Conservation (phyloP, 2,888 invertebrate species). For the Halocaridina rubra region DNA sequence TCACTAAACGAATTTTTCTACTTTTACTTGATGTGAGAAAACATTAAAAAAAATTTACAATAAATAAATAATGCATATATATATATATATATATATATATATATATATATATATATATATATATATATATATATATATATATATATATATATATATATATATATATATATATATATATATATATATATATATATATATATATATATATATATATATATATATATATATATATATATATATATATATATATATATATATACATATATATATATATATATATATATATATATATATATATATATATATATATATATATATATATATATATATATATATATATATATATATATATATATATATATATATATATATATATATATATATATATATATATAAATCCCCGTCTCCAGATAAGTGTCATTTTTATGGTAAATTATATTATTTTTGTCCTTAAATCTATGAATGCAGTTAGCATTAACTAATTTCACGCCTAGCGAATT, state of each 20-base stretch:
- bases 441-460: too few species aligned
- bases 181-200: slow-evolving; percentile 2
- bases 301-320: not conserved
- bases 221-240: slow-evolving; percentile 2
- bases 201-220: slow-evolving; percentile 2
- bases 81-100: slow-evolving; percentile 7
- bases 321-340: not conserved
- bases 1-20: not conserved
- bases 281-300: not conserved
- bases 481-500: too few species aligned
- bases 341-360: not conserved
- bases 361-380: not conserved
- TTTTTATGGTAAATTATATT: too few species aligned
- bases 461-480: too few species aligned
- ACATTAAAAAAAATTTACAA: too few species aligned
- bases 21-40: too few species aligned
- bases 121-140: not conserved
- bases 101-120: slow-evolving; percentile 31
- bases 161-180: not conserved
- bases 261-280: not conserved
- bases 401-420: too few species aligned
- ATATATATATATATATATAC: slow-evolving; percentile 4
- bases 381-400: not conserved
- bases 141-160: not conserved
- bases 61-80: not conserved